Base-by-base conservation (phyloP, 2,113 vertebrate species). In the Macquaria ambigua region DNA sequence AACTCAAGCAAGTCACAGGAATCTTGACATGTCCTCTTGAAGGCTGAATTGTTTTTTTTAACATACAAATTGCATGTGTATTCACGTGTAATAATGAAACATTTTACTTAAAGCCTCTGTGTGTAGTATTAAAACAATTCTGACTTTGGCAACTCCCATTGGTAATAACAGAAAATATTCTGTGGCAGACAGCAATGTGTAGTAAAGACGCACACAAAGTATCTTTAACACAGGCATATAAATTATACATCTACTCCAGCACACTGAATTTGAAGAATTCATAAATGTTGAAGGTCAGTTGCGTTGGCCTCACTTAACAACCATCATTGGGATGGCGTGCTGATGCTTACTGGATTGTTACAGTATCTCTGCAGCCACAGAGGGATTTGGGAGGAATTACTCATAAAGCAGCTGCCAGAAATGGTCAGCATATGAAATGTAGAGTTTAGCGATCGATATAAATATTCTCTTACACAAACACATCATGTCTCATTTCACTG, bases 381-480 rank as follows among this genome's bases (percentile, higher is more conserved):
- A 79, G 31, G 9, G 62, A 80, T 87, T 85, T 74, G 37, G 4
- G 56, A 67, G 76, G 28, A 74, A 25, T 82, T 68, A 28, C 39
- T 7, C 18, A 59, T 61, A 14, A 71, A 81, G n/a, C 64, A 50
- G 64, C 46, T 61, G 86, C 66, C 86, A 81, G 69, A 81, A 77
- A 59, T 71, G 77, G 63, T 77, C 77, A 37, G 48, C 31, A 50
- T 37, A 37, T 74, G 55, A 73, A 55, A 73, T 52, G 34, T 56
- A 59, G 69, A 41, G 41, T 41, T 34, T 14, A 59, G 31, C 12
- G 12, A 52, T 48, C 10, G 14, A 68, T 31, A 55, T 31, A 74
- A 68, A 61, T 55, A 37, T 73, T 53, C 34, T 48, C 46, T n/a
- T 46, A 28, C 72, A 5, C 10, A 18, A 61, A 34, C 53, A 20